Evolutionary conservation across 2,888 invertebrate genomes (phyloP).

Genomic region (Strigamia crassipes): DNA sequence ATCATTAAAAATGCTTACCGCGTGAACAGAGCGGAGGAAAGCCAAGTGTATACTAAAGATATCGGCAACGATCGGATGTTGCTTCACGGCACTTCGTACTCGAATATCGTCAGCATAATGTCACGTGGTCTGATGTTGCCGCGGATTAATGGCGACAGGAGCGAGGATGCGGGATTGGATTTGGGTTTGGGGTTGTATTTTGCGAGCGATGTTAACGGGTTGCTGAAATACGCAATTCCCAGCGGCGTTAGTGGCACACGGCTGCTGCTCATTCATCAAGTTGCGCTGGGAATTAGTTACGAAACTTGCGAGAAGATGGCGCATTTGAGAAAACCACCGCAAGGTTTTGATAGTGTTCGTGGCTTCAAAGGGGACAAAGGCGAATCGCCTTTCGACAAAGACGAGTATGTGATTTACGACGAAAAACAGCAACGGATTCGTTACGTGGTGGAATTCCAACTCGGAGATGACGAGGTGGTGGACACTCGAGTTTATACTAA

Average conservation of each 20-base stretch:
- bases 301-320: not conserved
- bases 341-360: not conserved
- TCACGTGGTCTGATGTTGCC: not conserved
- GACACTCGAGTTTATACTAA: not conserved
- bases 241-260: not conserved
- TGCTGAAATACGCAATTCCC: slow-evolving; percentile 14
- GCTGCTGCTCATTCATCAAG: not conserved
- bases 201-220: not conserved
- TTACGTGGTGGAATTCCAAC: slow-evolving; percentile 32
- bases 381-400: not conserved
- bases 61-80: not conserved
- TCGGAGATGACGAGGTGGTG: not conserved
- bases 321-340: not conserved
- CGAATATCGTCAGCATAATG: not conserved
- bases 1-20: not conserved
- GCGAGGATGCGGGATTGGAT: not conserved
- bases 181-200: not conserved
- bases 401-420: not conserved
- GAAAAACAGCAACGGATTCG: slow-evolving; percentile 1
- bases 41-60: not conserved
- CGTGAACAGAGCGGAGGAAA: not conserved
- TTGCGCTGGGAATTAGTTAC: not conserved
- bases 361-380: not conserved
- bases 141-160: not conserved
- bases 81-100: not conserved